phyloP scores from a whole-genome alignment of 1,140 invertebrate genomes.

The Trinorchestia longiramus region DNA sequence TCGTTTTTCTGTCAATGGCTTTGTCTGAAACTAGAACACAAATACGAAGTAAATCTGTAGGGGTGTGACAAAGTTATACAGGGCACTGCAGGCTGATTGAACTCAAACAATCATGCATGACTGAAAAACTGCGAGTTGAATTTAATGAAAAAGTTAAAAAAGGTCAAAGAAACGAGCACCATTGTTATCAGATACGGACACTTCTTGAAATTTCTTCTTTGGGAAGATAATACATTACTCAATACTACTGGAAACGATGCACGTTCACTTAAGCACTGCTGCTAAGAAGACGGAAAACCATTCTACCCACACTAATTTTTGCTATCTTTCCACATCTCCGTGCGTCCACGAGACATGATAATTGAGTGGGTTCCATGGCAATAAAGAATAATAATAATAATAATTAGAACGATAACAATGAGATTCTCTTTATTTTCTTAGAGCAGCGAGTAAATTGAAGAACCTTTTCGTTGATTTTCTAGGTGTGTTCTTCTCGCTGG shows the following conservation, averaged over 20 bases:
- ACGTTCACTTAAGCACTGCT: background rate
- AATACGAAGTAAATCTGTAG: background rate
- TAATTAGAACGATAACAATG: conserved; percentile 21
- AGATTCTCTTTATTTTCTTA: conserved; percentile 47
- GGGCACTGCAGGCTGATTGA: background rate
- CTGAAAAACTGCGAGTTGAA: background rate
- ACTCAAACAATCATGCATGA: background rate
- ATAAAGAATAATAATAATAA: background rate
- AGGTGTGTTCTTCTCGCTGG: conserved; percentile 62
- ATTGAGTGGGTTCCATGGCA: conserved; percentile 17
- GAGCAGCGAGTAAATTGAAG: conserved; percentile 2
- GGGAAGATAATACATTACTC: background rate
- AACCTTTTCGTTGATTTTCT: conserved; percentile 57
- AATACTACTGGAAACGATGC: background rate
- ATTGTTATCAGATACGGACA: background rate
- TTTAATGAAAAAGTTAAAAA: background rate
- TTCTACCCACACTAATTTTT: background rate
- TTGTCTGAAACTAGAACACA: background rate
- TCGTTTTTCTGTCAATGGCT: background rate
- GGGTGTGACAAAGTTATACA: background rate
- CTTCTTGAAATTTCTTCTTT: background rate
- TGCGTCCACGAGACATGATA: background rate
- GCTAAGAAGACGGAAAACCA: background rate
- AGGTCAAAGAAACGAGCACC: background rate
- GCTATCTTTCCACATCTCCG: background rate